Percentiles rank a stretch among this genome's conserved stretches.
Conservation (phyloP, 2,888 invertebrate species). For the Alloscopus bannaensis region DNA sequence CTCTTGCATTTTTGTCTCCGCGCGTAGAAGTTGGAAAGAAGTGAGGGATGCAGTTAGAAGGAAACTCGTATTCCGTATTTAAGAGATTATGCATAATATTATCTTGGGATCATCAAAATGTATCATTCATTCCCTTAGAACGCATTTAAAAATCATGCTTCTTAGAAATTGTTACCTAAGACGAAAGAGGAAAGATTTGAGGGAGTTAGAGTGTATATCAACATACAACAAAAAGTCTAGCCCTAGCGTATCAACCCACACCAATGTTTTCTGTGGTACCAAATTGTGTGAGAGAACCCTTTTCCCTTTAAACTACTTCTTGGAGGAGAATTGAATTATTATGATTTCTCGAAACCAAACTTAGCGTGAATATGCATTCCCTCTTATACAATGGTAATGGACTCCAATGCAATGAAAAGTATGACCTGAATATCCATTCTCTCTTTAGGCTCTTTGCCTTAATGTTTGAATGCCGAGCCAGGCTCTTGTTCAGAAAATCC, state of each 20-base stretch:
- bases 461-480: slow-evolving; percentile 54
- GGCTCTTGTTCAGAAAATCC: too few species aligned
- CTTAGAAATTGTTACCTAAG: too few species aligned
- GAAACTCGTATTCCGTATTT: slow-evolving; percentile 17
- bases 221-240: too few species aligned
- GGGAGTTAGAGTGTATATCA: too few species aligned
- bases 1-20: not conserved
- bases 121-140: slow-evolving; percentile 22
- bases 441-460: too few species aligned
- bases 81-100: slow-evolving; percentile 49
- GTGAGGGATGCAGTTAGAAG: slow-evolving; percentile 13
- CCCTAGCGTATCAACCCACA: not conserved
- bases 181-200: too few species aligned
- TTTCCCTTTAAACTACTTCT: not conserved
- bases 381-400: too few species aligned
- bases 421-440: slow-evolving; percentile 53
- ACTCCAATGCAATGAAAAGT: slow-evolving; percentile 30
- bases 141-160: not conserved
- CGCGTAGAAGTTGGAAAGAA: not conserved
- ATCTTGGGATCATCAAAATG: slow-evolving; percentile 64
- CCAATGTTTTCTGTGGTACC: not conserved
- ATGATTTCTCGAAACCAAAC: slow-evolving; percentile 46
- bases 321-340: slow-evolving; percentile 62
- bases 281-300: not conserved
- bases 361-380: slow-evolving; percentile 12